phyloP scores from a whole-genome alignment of 92 coral and sea anemone genomes.

The Paramuricea clavata region DNA sequence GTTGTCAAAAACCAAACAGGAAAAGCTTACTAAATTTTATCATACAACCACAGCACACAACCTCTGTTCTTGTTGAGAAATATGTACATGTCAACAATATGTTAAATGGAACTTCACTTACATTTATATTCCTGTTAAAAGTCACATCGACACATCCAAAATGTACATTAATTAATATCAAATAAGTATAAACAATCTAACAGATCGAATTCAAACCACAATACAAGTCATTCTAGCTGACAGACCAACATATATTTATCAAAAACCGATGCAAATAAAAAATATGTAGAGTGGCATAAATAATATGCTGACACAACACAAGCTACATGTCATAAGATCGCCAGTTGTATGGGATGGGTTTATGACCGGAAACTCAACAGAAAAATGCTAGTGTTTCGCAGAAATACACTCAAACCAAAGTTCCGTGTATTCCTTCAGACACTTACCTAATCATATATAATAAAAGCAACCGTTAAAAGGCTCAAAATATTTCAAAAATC shows the following conservation, averaged over 20 bases:
- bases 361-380: not conserved
- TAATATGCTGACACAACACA: slow-evolving; percentile 24
- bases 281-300: not conserved
- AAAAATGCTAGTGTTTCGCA: not conserved
- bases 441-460: not conserved
- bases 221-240: not conserved
- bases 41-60: no score
- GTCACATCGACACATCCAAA: not conserved
- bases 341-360: not conserved
- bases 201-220: not conserved
- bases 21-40: not conserved
- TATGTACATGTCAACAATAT: no score
- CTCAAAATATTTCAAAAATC: not conserved
- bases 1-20: not conserved
- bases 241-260: not conserved
- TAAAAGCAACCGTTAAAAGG: not conserved
- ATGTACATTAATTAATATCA: not conserved
- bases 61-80: not conserved
- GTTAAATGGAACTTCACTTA: no score
- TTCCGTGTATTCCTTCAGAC: not conserved
- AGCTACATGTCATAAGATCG: not conserved
- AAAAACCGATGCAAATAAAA: not conserved
- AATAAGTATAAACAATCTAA: no score
- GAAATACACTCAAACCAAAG: not conserved
- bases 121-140: no score